Base-by-base conservation (phyloP, 2,888 invertebrate genomes). In the Hanleya hanleyi region DNA sequence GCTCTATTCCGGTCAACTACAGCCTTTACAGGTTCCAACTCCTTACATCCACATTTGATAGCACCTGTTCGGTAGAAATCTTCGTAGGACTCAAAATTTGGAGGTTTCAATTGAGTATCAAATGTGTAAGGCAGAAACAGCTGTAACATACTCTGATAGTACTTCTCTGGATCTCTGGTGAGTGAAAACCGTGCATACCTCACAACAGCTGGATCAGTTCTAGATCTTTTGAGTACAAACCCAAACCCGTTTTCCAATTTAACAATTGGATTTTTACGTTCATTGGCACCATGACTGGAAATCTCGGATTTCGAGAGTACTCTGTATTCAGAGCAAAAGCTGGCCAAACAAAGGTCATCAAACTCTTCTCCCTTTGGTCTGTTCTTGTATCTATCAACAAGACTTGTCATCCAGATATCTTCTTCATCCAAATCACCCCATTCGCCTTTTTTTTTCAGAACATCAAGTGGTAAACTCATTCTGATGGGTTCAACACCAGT, bases 31-130 rank as follows among this genome's bases (percentile, higher is more conserved):
- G 33, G 7, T 9, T 15, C n/a, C 33, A 64, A 9, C 9, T 15
- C 7, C 15, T 7, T 15, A 9, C 22, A 9, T 15, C 15, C 32
- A 7, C 66, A 29, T 12, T 22, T 69, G 1, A 75, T 57, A 67
- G 12, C 32, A 1, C 72, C 75, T 15, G n/a, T 33, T 18, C 66
- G 32, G 49, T 75, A 75, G 57, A 75, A 75, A n/a, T 67, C 62
- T 38, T 71, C 49, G 36, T 69, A 66, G 33, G 62, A 38, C 64
- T 51, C 22, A 57, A 57, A 69, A 4, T 37, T 4, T 6, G 18
- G 57, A n/a, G 69, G 71, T 51, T 75, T 75, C 26, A 75, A 26
- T 38, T 75, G 75, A 9, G 18, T 36, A 33, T 74, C 67, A 29
- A 9, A 33, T 33, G 9, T 26, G 35, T 64, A 64, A 64, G 64